These are phyloP conservation scores for Mus minutoides DNA, from an alignment of 2,797 vertebrate genomes.

Conservation along the genomic window DNA sequence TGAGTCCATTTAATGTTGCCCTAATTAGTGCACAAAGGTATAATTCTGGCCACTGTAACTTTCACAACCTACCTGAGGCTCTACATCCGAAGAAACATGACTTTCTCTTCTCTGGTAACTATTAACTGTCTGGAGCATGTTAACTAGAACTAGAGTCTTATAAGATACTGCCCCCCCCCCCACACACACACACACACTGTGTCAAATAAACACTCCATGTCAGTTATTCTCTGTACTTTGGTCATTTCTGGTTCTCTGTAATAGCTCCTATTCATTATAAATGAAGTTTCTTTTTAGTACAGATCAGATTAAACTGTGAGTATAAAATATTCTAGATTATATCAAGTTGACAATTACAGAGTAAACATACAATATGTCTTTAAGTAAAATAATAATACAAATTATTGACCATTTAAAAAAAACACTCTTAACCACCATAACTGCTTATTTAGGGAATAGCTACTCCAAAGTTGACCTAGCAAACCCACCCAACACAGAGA, in stretches of 20 bases:
- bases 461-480: neutral
- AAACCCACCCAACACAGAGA: neutral
- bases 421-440: neutral
- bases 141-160: neutral
- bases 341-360: neutral
- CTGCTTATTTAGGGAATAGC: neutral
- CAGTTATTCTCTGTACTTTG: neutral
- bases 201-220: neutral
- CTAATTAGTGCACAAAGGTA: neutral
- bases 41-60: neutral
- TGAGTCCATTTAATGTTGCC: neutral
- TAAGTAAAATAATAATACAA: neutral
- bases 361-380: neutral
- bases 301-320: neutral
- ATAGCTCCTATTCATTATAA: neutral
- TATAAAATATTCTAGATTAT: neutral
- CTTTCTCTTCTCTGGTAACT: neutral
- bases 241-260: neutral
- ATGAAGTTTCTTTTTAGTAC: neutral
- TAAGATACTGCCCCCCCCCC: neutral
- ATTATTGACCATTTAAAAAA: neutral
- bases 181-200: neutral
- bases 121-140: neutral
- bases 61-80: neutral
- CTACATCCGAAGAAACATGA: neutral